These are phyloP conservation scores for Heterohyrax brucei DNA, from an alignment of 2,797 vertebrate genomes.

Conservation along the genomic window DNA sequence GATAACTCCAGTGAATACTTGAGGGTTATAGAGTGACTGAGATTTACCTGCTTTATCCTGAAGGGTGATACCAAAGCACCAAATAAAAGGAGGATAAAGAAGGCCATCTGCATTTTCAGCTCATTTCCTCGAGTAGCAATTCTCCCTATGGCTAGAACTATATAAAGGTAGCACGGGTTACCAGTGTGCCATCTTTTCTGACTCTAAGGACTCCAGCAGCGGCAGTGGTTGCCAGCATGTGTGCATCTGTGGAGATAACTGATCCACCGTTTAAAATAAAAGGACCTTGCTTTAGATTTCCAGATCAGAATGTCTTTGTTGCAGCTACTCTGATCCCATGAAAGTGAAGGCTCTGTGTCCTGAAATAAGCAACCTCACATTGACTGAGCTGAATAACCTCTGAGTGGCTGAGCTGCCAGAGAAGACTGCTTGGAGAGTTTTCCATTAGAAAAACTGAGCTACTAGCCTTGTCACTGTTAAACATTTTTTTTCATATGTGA, in stretches of 20 bases:
- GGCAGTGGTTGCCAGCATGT: neutral
- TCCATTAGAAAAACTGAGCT: neutral
- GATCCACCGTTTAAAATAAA: constrained; percentile 70
- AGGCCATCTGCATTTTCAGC: constrained; percentile 4
- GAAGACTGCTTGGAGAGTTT: neutral
- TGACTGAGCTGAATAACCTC: neutral
- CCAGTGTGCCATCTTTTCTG: neutral
- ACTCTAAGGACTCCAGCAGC: constrained; percentile 21
- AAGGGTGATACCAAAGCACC: neutral
- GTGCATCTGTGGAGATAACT: constrained; percentile 70
- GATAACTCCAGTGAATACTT: neutral
- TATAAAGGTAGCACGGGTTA: constrained; percentile 27
- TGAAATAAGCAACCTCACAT: neutral
- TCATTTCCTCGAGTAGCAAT: constrained; percentile 13
- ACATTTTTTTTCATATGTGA: neutral
- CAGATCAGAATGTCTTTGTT: neutral
- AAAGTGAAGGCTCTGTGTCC: constrained; percentile 4
- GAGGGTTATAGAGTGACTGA: neutral
- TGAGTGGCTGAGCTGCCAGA: neutral
- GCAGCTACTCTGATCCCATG: neutral
- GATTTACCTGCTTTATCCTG: neutral
- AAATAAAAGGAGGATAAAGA: neutral
- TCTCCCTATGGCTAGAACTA: constrained; percentile 44
- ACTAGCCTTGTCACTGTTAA: neutral
- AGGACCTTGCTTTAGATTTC: constrained; percentile 53